Conservation (phyloP, 2,797 vertebrate species). For the Tenualosa thibaudeaui region DNA sequence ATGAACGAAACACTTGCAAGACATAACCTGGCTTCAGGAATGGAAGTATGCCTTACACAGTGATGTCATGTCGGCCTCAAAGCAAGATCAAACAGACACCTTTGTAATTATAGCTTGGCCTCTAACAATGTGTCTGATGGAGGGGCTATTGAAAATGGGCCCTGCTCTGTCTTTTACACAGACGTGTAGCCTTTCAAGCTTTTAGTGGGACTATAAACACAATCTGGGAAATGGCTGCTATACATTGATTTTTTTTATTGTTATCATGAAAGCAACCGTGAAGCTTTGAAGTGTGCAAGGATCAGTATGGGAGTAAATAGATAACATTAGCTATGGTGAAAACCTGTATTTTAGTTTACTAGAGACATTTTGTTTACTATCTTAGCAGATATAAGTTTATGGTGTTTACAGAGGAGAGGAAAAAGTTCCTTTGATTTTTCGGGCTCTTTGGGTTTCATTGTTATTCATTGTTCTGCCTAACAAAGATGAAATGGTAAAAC, state of each 20-base stretch:
- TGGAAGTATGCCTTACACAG: constrained; percentile 42
- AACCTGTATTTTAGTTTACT: neutral
- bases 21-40: constrained; percentile 35
- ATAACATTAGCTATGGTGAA: neutral
- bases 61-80: constrained; percentile 52
- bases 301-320: neutral
- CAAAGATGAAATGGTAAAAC: neutral
- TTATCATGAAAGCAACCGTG: constrained; percentile 20
- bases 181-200: constrained; percentile 39
- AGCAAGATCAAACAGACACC: constrained; percentile 49
- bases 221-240: constrained; percentile 40
- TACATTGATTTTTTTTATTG: constrained; percentile 40
- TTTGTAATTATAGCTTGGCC: constrained; percentile 47
- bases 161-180: constrained; percentile 37
- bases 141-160: constrained; percentile 37
- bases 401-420: neutral
- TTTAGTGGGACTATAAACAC: constrained; percentile 44
- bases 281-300: constrained; percentile 32
- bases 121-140: constrained; percentile 48
- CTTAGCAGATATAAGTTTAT: neutral
- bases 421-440: neutral
- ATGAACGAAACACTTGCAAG: constrained; percentile 21
- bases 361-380: neutral
- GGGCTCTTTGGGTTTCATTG: neutral
- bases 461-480: neutral